Evolutionary conservation across 2,797 vertebrate species (phyloP), one percentile per base, ranked within the genome.

Genomic region (Micropoecilia bifurca): DNA sequence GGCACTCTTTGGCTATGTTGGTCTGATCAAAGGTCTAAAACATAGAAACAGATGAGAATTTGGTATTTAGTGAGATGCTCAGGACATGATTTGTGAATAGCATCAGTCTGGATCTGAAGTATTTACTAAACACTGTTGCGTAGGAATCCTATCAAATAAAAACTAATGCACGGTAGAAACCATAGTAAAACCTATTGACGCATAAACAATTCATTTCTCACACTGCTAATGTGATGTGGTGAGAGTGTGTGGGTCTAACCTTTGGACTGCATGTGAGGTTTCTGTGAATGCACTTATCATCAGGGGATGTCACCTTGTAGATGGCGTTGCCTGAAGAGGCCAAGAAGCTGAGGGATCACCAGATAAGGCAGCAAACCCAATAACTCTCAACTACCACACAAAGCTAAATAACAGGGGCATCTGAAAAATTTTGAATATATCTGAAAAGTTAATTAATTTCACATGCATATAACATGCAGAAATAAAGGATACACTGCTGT

Each of bases 401-500:
- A 45, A 71, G 25, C 18, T 13, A 12, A 71, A 22, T 25, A 41
- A 68, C 9, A 36, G 66, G 66, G 25, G 25, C 22, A 69, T 45
- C 41, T n/a, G 22, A n/a, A 45, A n/a, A n/a, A 5, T 3, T 41
- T 36, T 20, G 2, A 66, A 66, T 66, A 39, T 25, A 22, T 22
- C 39, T 66, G 61, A 36, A 18, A 61, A 61, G 30, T 4, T 39
- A 3, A 41, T 41, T 68, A 12, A 39, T 68, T 22, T 66, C 36
- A 41, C 33, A 39, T 28, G 10, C 10, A 25, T 4, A 25, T 22
- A 25, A 12, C 10, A n/a, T 22, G 20, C 13, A 25, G 45, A 53
- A 53, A 53, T 53, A n/a, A 96, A 97, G 97, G 98, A 99, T 99
- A 99, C 98, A 99, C 93, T n/a, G 98, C 97, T 72, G 95, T 98